Percentiles rank a stretch among this genome's conserved stretches.
These are phyloP conservation scores for Eilema depressum DNA, from an alignment of 2,888 invertebrate species.

Conservation along the genomic window DNA sequence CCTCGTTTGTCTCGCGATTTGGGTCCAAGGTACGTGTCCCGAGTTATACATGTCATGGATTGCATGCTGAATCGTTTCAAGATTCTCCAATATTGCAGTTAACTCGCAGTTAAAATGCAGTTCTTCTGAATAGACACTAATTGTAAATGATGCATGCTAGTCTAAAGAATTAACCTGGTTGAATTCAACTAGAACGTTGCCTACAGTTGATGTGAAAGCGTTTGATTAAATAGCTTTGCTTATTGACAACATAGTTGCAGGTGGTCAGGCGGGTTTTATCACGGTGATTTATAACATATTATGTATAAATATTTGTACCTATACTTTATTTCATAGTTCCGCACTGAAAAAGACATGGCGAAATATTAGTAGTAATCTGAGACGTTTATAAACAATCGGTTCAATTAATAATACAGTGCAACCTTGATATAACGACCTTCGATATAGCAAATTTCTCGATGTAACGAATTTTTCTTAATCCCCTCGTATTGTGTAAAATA, in stretches of 20 bases:
- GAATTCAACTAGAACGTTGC: not conserved
- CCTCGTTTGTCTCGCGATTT: no score
- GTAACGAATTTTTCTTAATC: no score
- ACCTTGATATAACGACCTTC: no score
- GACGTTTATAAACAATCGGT: not conserved
- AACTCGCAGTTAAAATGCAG: not conserved
- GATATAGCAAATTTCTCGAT: no score
- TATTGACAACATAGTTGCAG: not conserved
- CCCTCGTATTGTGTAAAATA: no score
- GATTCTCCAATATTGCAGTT: not conserved
- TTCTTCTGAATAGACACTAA: not conserved
- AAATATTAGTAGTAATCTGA: not conserved
- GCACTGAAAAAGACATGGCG: not conserved
- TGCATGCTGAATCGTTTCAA: not conserved
- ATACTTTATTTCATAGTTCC: not conserved
- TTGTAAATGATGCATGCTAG: slow-evolving; percentile 21
- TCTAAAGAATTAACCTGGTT: slow-evolving; percentile 8
- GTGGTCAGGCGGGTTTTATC: not conserved
- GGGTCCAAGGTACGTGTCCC: no score
- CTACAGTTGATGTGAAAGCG: slow-evolving; percentile 5
- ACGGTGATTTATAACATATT: not conserved
- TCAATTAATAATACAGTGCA: no score
- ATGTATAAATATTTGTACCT: no score
- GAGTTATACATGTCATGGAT: no score
- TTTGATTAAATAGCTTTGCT: not conserved